Evolutionary conservation across 1,140 invertebrate species (phyloP).

Genomic region (Calliopsis andreniformis): DNA sequence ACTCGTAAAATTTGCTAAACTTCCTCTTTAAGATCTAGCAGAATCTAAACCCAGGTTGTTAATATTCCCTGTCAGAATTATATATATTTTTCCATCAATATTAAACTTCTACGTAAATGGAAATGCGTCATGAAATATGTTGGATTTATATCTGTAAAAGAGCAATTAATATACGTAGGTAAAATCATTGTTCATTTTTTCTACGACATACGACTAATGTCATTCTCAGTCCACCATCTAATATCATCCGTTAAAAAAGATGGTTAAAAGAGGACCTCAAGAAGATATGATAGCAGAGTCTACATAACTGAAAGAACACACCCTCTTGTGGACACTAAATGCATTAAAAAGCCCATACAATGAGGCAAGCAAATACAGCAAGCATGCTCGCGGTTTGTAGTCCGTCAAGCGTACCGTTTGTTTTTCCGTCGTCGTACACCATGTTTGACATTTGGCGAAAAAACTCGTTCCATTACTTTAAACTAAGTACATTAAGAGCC

Average conservation of each 20-base stretch:
- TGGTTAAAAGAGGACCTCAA: constrained; percentile 69
- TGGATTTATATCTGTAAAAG: background rate
- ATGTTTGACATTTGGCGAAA: constrained; percentile 30
- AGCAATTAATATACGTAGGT: constrained; percentile 11
- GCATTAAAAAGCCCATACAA: constrained; percentile 67
- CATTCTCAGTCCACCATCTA: constrained; percentile 63
- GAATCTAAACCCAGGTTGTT: too few species aligned
- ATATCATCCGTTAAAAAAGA: constrained; percentile 67
- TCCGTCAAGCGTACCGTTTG: constrained; percentile 69
- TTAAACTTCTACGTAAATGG: too few species aligned
- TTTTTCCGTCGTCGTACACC: constrained; percentile 59
- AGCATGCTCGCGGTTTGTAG: constrained; percentile 58
- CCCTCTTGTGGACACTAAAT: constrained; percentile 36
- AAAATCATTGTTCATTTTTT: constrained; percentile 48
- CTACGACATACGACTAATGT: constrained; percentile 21
- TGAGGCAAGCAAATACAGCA: constrained; percentile 66
- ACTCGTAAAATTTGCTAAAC: too few species aligned
- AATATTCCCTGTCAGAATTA: too few species aligned
- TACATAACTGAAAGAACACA: constrained; percentile 47
- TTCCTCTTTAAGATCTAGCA: too few species aligned
- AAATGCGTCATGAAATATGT: too few species aligned
- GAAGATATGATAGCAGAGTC: constrained; percentile 42
- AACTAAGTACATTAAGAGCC: constrained; percentile 52
- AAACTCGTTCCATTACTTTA: constrained; percentile 59
- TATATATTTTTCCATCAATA: too few species aligned